phyloP scores from a whole-genome alignment of 1,140 invertebrate species.

The Eupeodes corollae region DNA sequence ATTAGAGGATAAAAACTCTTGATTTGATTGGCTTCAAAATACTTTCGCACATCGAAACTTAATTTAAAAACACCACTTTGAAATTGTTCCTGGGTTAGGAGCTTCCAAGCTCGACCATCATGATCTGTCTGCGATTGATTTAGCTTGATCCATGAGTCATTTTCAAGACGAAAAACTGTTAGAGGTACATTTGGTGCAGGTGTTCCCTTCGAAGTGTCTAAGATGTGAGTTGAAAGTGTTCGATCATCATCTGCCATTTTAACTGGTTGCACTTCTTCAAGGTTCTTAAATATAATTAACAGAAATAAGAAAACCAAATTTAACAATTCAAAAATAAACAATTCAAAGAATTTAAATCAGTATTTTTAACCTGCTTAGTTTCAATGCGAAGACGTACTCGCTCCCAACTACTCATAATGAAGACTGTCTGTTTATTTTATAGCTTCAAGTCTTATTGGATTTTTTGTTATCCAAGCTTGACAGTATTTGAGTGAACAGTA shows the following conservation, averaged over 20 bases:
- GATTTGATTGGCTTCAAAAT: conserved; percentile 46
- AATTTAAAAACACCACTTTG: conserved; percentile 55
- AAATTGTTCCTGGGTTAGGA: conserved; percentile 44
- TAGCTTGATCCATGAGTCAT: conserved; percentile 47
- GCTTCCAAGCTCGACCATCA: conserved; percentile 48
- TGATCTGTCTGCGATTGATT: conserved; percentile 47
- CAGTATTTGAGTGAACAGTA: too few relatives aligned
- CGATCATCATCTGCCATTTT: not conserved
- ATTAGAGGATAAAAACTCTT: conserved; percentile 58
- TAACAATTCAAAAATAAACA: not conserved
- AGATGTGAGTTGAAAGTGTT: conserved; percentile 46
- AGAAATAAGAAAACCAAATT: not conserved
- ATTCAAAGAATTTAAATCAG: not conserved
- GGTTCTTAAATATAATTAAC: not conserved
- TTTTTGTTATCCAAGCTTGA: too few relatives aligned
- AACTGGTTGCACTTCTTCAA: not conserved
- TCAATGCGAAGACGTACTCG: conserved; percentile 9
- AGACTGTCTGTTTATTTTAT: too few relatives aligned
- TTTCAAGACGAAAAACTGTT: conserved; percentile 52
- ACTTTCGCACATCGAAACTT: conserved; percentile 54
- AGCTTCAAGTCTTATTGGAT: too few relatives aligned
- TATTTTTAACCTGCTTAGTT: conserved; percentile 4
- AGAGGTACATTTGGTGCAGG: conserved; percentile 48
- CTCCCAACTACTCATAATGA: conserved; percentile 2
- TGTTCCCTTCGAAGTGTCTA: conserved; percentile 50